These are phyloP conservation scores for Brachyistius frenatus DNA, from an alignment of 2,113 vertebrate species.

Conservation along the genomic window DNA sequence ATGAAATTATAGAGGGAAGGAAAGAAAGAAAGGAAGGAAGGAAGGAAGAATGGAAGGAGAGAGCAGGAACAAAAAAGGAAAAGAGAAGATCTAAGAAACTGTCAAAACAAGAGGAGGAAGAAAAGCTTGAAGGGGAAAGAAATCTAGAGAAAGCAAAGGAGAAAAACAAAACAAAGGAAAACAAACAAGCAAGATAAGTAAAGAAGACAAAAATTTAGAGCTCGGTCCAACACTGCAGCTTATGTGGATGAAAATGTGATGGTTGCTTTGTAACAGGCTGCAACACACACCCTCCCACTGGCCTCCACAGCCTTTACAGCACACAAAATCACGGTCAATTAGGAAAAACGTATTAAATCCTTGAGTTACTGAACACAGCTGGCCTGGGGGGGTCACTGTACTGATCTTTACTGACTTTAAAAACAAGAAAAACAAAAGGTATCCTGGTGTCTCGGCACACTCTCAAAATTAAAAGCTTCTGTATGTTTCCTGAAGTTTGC, in stretches of 20 bases:
- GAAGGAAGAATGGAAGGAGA: background rate
- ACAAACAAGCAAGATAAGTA: background rate
- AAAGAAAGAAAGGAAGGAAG: background rate
- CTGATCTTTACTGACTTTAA: slow-evolving; percentile 28
- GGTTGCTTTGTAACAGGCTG: slow-evolving; percentile 41
- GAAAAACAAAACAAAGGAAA: background rate
- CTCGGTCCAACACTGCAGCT: slow-evolving; percentile 13
- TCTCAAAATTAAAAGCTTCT: background rate
- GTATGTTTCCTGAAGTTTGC: too few species aligned
- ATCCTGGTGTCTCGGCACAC: background rate
- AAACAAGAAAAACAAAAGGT: slow-evolving; percentile 16
- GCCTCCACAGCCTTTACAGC: slow-evolving; percentile 37
- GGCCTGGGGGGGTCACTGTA: slow-evolving; percentile 16
- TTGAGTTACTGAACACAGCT: slow-evolving; percentile 26
- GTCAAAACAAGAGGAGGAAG: background rate
- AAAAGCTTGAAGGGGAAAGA: background rate
- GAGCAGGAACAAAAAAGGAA: background rate
- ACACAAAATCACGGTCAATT: slow-evolving; percentile 59
- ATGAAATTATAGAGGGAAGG: background rate
- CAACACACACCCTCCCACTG: slow-evolving; percentile 39
- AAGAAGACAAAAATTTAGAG: background rate
- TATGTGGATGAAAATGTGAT: slow-evolving; percentile 66
- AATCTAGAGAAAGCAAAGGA: background rate
- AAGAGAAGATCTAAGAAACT: background rate
- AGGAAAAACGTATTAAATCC: slow-evolving; percentile 61